A percentile compares a stretch with the other conserved stretches of the same genome.
Conservation (phyloP, 2,113 vertebrate genomes). For the Macrotus californicus region DNA sequence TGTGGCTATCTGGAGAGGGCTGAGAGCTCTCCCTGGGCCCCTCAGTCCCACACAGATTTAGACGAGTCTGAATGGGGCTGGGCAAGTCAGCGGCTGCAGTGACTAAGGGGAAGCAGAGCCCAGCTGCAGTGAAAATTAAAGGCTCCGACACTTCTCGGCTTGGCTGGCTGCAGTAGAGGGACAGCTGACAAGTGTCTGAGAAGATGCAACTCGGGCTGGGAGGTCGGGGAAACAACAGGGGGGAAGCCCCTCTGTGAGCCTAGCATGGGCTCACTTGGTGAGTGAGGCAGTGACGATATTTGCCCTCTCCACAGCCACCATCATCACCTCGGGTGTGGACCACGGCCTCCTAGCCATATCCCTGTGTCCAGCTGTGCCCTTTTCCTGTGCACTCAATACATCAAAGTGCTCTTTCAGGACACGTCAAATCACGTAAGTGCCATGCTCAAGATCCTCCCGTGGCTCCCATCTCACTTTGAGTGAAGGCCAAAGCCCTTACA, state of each 20-base stretch:
- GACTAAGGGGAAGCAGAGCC: not conserved
- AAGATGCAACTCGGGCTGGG: not conserved
- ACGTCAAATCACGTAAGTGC: not conserved
- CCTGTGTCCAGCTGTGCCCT: not conserved
- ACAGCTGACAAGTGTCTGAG: not conserved
- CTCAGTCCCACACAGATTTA: not conserved
- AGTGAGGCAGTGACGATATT: rapidly evolving
- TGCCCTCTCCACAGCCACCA: no score
- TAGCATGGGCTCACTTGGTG: rapidly evolving
- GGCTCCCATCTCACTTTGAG: not conserved
- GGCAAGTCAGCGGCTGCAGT: not conserved
- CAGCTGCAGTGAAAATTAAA: not conserved
- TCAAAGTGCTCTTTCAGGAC: not conserved
- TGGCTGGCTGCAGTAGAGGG: not conserved
- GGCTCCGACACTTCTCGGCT: not conserved
- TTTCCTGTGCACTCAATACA: not conserved
- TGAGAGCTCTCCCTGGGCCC: not conserved
- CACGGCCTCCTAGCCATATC: rapidly evolving
- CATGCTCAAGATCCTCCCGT: not conserved
- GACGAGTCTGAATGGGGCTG: not conserved
- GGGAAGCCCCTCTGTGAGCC: not conserved
- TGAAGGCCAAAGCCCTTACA: not conserved
- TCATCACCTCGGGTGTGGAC: not conserved
- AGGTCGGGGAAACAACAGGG: not conserved
- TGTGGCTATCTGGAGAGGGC: not conserved